These are phyloP conservation scores for Thecocarcelia acutangulata DNA, from an alignment of 2,888 invertebrate species.

Conservation along the genomic window DNA sequence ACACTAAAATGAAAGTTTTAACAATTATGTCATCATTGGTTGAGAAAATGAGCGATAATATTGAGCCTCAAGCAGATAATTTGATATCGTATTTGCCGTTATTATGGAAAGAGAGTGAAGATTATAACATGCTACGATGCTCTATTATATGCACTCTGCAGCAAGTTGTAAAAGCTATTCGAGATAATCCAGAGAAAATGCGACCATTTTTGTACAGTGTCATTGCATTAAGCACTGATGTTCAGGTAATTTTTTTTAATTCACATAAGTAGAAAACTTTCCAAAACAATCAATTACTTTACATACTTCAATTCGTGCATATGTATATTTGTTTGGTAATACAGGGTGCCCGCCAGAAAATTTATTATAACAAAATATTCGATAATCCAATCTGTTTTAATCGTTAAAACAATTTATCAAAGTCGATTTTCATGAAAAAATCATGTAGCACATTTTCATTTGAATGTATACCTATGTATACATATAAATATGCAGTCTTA, in stretches of 20 bases:
- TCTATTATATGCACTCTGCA: slow-evolving; percentile 92
- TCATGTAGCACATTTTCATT: too few relatives aligned
- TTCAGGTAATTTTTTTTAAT: slow-evolving; percentile 82
- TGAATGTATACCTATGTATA: too few relatives aligned
- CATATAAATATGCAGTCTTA: too few relatives aligned
- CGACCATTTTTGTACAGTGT: slow-evolving; percentile 86
- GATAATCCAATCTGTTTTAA: too few relatives aligned
- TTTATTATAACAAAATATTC: too few relatives aligned
- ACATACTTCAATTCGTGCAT: too few relatives aligned
- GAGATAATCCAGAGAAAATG: slow-evolving; percentile 84
- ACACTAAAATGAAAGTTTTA: slow-evolving; percentile 97
- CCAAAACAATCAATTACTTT: too few relatives aligned
- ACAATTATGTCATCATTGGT: slow-evolving; percentile 94
- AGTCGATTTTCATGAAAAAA: too few relatives aligned
- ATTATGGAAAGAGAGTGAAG: slow-evolving; percentile 93
- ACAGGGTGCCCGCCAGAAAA: too few relatives aligned
- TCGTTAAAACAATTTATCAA: too few relatives aligned
- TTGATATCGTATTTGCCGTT: slow-evolving; percentile 92
- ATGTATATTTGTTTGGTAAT: too few relatives aligned
- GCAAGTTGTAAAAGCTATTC: slow-evolving; percentile 90
- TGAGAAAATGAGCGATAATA: slow-evolving; percentile 90
- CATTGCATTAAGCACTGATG: slow-evolving; percentile 89
- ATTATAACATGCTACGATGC: slow-evolving; percentile 94
- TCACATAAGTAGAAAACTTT: too few relatives aligned
- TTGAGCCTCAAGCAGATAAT: slow-evolving; percentile 85